These are phyloP conservation scores for Calyptommatus sinebrachiatus DNA, from an alignment of 2,113 vertebrate species.

Conservation along the genomic window DNA sequence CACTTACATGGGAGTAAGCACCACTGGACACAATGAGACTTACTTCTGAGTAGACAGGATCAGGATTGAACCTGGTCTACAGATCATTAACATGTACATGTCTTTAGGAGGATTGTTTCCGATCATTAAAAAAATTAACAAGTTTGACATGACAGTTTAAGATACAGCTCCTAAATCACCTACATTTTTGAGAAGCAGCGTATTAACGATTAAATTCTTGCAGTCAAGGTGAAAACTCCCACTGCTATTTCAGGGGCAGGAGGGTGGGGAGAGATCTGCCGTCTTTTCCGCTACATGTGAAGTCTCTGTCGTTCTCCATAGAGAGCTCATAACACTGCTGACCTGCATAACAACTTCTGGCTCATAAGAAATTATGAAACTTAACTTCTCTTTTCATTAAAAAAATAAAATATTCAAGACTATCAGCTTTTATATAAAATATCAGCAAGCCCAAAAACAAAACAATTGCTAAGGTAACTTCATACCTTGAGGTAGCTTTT, in stretches of 20 bases:
- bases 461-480: slow-evolving; percentile 89
- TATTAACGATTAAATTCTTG: not conserved
- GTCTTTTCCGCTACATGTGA: slow-evolving; percentile 55
- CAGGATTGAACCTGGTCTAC: too few species aligned
- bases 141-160: slow-evolving; percentile 1
- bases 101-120: not conserved
- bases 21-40: too few species aligned
- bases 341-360: slow-evolving; percentile 69
- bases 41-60: too few species aligned
- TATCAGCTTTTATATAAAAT: slow-evolving; percentile 89
- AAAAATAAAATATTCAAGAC: slow-evolving; percentile 98
- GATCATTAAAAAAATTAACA: not conserved
- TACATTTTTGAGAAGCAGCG: slow-evolving; percentile 1
- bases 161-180: slow-evolving; percentile 1
- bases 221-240: not conserved
- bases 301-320: slow-evolving; percentile 69
- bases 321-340: slow-evolving; percentile 61
- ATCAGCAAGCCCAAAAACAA: slow-evolving; percentile 72
- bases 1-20: too few species aligned
- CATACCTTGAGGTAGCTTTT: slow-evolving; percentile 93
- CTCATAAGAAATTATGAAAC: slow-evolving; percentile 74
- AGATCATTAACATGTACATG: not conserved
- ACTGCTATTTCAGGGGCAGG: not conserved
- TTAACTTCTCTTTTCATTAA: slow-evolving; percentile 84
- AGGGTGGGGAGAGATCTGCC: slow-evolving; percentile 25